Evolutionary conservation across 2,888 invertebrate species (phyloP).

Genomic region (Drosophila mimica): DNA sequence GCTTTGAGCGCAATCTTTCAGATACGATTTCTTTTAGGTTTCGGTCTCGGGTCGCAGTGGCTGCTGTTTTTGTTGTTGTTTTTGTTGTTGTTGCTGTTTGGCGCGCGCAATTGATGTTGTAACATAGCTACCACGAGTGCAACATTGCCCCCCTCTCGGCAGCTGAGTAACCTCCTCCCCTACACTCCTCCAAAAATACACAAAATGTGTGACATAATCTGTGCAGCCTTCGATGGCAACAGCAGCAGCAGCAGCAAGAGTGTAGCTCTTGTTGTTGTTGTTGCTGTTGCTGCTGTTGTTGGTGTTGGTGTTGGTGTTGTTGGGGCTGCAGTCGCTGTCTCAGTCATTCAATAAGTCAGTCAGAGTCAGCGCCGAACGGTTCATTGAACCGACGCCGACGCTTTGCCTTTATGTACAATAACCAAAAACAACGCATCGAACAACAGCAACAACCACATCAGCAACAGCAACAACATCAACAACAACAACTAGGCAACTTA

Average conservation of each 20-base stretch:
- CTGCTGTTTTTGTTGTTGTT: conserved; percentile 21
- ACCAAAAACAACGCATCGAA: conserved; percentile 56
- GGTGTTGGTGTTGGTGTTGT: conserved; percentile 6
- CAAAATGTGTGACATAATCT: conserved; percentile 81
- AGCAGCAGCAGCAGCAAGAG: conserved; percentile 30
- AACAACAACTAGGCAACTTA: conserved; percentile 60
- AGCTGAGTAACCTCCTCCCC: conserved; percentile 29
- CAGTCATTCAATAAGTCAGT: conserved; percentile 81
- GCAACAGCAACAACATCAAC: conserved; percentile 20
- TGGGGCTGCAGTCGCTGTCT: conserved; percentile 57
- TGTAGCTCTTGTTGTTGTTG: conserved; percentile 26
- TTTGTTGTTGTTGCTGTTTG: conserved; percentile 64
- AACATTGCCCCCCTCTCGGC: conserved; percentile 60
- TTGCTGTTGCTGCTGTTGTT: conserved; percentile 14
- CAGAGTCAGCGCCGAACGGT: conserved; percentile 65
- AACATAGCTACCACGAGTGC: conserved; percentile 82
- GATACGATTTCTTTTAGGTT: conserved; percentile 79
- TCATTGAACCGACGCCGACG: conserved; percentile 69
- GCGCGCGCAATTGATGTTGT: conserved; percentile 81
- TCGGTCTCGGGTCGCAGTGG: conserved; percentile 56
- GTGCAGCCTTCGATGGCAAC: conserved; percentile 76
- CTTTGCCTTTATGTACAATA: conserved; percentile 74
- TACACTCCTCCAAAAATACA: conserved; percentile 68
- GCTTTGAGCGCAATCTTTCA: conserved; percentile 64
- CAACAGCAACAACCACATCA: conserved; percentile 40